phyloP scores from a whole-genome alignment of 1,140 invertebrate genomes.

The Polypedilum vanderplanki region DNA sequence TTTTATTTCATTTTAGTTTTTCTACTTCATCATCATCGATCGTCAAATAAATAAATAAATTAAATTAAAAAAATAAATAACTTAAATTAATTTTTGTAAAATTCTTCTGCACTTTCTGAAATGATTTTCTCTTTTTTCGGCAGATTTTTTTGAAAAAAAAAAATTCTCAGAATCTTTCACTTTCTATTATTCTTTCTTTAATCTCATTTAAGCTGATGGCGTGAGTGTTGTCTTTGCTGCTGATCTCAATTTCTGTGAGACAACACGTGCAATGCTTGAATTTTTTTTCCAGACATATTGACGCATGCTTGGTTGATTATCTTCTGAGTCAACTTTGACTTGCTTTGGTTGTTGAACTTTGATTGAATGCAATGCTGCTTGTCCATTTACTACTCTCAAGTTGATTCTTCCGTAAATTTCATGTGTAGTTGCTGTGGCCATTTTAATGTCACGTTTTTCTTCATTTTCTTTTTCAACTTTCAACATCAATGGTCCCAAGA shows the following conservation, averaged over 20 bases:
- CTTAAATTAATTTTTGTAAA: constrained; percentile 26
- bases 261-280: constrained; percentile 70
- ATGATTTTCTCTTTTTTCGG: background rate
- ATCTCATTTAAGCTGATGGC: constrained; percentile 31
- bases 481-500: constrained; percentile 65
- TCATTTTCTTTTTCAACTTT: constrained; percentile 79
- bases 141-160: background rate
- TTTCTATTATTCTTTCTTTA: background rate
- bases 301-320: constrained; percentile 72
- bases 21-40: too few relatives aligned
- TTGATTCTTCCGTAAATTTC: constrained; percentile 75
- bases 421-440: constrained; percentile 73
- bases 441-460: constrained; percentile 67
- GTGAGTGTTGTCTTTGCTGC: constrained; percentile 69
- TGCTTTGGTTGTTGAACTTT: constrained; percentile 78
- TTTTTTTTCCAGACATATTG: constrained; percentile 75
- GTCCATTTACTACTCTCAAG: constrained; percentile 65
- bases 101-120: background rate
- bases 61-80: constrained; percentile 26
- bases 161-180: background rate
- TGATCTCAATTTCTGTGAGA: constrained; percentile 67
- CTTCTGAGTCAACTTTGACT: constrained; percentile 69
- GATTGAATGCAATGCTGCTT: constrained; percentile 70
- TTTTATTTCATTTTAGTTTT: too few relatives aligned
- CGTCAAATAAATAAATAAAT: background rate